Evolutionary conservation across 2,113 vertebrate genomes (phyloP).

Genomic region (Nycticryphes semicollaris): DNA sequence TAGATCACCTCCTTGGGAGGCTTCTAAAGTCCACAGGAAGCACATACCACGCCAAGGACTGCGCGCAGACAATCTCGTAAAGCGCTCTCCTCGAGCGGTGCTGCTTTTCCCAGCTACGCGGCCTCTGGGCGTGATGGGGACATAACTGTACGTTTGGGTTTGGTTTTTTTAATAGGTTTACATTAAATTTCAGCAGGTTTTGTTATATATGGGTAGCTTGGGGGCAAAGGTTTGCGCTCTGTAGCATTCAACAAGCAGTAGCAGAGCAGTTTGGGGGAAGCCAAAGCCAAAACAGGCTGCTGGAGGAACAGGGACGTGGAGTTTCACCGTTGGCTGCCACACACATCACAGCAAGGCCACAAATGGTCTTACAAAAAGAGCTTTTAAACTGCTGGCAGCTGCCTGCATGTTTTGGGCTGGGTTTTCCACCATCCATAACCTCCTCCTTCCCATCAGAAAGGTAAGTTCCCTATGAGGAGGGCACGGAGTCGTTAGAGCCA

Average conservation of each 20-base stretch:
- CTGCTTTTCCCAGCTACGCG: neutral
- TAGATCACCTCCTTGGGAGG: slow-evolving; percentile 49
- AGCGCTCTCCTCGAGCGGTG: neutral
- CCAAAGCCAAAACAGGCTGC: neutral
- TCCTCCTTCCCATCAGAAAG: neutral
- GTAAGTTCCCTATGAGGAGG: neutral
- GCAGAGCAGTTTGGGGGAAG: neutral
- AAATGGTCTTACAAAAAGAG: neutral
- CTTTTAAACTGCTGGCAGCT: neutral
- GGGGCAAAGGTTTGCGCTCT: neutral
- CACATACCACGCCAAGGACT: neutral
- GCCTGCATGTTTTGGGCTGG: neutral
- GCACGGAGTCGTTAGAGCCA: neutral
- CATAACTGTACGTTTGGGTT: neutral
- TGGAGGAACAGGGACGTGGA: neutral
- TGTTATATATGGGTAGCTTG: neutral
- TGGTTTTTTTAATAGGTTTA: neutral
- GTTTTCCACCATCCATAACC: neutral
- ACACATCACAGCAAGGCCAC: rapidly evolving
- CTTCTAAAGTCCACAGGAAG: slow-evolving; percentile 48
- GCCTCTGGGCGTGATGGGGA: neutral
- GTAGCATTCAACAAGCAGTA: neutral
- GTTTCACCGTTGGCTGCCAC: neutral
- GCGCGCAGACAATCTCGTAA: neutral
- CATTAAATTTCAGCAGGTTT: neutral